Conservation (phyloP, 2,888 invertebrate genomes). For the Serrognathus titanus region DNA sequence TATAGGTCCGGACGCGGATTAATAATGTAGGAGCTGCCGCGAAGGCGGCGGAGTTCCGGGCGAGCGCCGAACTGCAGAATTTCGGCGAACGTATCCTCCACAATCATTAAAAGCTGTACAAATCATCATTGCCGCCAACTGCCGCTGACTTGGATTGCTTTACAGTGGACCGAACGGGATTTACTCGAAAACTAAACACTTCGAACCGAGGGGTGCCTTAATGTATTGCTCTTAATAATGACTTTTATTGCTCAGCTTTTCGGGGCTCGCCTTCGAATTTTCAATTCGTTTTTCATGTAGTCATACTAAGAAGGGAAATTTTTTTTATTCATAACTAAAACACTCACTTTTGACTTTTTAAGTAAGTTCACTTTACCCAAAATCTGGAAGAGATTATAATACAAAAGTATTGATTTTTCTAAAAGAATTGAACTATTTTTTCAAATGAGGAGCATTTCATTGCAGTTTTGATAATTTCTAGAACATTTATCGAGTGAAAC, state of each 20-base stretch:
- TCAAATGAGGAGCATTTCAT: no score
- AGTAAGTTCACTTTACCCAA: no score
- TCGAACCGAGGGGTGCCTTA: constrained; percentile 28
- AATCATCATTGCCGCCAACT: constrained; percentile 46
- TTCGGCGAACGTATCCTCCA: constrained; percentile 29
- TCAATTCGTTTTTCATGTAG: constrained; percentile 13
- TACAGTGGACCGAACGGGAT: constrained; percentile 41
- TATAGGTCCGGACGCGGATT: constrained; percentile 16
- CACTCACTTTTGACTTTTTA: no score
- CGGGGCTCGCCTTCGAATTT: constrained; percentile 7
- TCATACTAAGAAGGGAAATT: constrained; percentile 8
- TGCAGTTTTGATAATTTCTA: no score
- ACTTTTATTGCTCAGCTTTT: constrained; percentile 31
- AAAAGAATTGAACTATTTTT: no score
- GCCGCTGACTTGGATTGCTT: constrained; percentile 46
- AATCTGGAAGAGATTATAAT: no score
- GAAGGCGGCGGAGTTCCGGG: constrained; percentile 17
- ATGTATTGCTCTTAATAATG: constrained; percentile 30
- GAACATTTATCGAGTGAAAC: no score
- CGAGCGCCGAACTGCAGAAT: constrained; percentile 27
- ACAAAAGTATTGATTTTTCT: no score
- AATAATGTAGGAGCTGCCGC: constrained; percentile 23
- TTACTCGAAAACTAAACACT: constrained; percentile 43
- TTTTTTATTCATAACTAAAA: no score
- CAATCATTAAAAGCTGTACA: constrained; percentile 45